These are phyloP conservation scores for Podarcis cretensis DNA, from an alignment of 2,113 vertebrate genomes.

Conservation along the genomic window DNA sequence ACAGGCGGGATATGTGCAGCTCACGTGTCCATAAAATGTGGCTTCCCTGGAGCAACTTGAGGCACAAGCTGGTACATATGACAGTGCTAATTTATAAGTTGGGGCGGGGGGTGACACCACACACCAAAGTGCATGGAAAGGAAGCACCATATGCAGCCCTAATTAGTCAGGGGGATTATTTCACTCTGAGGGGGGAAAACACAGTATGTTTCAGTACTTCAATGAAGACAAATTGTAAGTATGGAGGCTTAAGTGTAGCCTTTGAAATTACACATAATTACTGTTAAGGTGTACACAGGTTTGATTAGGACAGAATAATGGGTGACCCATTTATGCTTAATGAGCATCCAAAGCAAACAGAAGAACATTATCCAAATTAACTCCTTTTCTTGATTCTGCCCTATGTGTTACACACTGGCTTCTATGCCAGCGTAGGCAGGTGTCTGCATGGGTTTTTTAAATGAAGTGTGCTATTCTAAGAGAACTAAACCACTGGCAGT, in stretches of 20 bases:
- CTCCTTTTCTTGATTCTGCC: background rate
- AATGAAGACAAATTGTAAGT: conserved; percentile 4
- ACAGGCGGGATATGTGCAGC: background rate
- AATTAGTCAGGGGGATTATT: background rate
- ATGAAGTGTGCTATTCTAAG: background rate
- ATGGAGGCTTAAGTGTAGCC: background rate
- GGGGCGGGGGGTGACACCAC: background rate
- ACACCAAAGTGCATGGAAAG: background rate
- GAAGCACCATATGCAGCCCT: background rate
- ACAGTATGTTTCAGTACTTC: background rate
- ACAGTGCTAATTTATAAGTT: background rate
- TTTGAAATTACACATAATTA: conserved; percentile 13
- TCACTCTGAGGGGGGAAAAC: background rate
- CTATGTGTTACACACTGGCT: background rate
- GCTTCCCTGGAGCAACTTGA: background rate
- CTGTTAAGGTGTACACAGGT: background rate
- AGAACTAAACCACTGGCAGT: background rate
- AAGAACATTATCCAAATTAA: background rate
- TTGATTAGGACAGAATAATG: conserved; percentile 19
- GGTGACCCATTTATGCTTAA: background rate
- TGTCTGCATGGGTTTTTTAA: background rate
- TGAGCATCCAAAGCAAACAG: background rate
- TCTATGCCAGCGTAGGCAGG: background rate
- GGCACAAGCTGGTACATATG: background rate
- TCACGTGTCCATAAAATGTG: background rate